Conservation (phyloP, 2,888 invertebrate species). For the Cephonodes hylas region DNA sequence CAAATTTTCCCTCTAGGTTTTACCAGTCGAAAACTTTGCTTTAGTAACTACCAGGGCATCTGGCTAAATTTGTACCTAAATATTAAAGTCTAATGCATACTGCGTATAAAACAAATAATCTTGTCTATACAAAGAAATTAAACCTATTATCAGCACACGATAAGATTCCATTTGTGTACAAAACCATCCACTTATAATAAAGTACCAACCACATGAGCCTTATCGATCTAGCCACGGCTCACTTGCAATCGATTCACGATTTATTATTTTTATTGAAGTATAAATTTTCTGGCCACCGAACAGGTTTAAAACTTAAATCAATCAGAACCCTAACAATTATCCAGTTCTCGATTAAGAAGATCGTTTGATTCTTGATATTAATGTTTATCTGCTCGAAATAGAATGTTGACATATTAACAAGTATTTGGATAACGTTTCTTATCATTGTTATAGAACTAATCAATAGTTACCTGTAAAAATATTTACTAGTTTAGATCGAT, state of each 20-base stretch:
- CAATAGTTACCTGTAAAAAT: too few relatives aligned
- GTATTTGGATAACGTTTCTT: not conserved
- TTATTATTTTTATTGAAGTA: not conserved
- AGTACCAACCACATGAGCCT: not conserved
- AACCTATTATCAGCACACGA: not conserved
- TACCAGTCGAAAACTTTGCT: too few relatives aligned
- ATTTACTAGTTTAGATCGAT: too few relatives aligned
- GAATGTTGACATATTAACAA: not conserved
- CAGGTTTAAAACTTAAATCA: not conserved
- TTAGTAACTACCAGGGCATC: not conserved
- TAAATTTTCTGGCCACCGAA: not conserved
- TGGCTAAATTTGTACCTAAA: too few relatives aligned
- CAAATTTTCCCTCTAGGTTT: too few relatives aligned
- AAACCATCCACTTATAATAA: not conserved
- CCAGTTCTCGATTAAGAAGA: not conserved
- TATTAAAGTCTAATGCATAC: not conserved
- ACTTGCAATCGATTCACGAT: not conserved
- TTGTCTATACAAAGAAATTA: slow-evolving; percentile 3
- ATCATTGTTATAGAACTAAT: too few relatives aligned
- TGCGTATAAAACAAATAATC: not conserved
- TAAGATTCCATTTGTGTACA: slow-evolving; percentile 1
- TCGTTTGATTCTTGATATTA: not conserved
- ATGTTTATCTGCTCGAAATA: not conserved
- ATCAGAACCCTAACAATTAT: too few relatives aligned
- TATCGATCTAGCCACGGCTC: not conserved